phyloP scores from a whole-genome alignment of 2,888 invertebrate genomes.

The Amphipyra berbera region DNA sequence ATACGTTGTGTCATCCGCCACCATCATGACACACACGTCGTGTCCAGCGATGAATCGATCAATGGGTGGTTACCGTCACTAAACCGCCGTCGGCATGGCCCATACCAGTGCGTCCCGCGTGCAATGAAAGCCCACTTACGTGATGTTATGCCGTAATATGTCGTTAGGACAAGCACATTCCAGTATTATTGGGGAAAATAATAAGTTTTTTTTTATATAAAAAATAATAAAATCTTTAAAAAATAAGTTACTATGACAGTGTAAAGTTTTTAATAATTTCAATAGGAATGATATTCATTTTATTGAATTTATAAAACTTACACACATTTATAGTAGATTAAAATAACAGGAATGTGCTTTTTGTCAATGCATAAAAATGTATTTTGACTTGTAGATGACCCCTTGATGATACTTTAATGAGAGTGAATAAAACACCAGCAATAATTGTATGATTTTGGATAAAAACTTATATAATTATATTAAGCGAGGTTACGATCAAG shows the following conservation, averaged over 20 bases:
- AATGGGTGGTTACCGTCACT: conserved; percentile 73
- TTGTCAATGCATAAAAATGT: conserved; percentile 5
- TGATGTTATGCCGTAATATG: conserved; percentile 42
- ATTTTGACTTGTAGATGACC: conserved; percentile 14
- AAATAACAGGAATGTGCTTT: conserved; percentile 20
- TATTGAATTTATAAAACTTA: background rate
- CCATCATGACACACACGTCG: conserved; percentile 36
- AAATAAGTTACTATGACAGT: too few relatives aligned
- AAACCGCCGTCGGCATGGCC: conserved; percentile 71
- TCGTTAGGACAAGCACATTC: conserved; percentile 21
- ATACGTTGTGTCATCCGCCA: conserved; percentile 17
- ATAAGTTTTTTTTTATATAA: too few relatives aligned
- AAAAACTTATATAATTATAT: too few relatives aligned
- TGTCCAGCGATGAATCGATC: conserved; percentile 51
- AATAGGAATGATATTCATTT: background rate
- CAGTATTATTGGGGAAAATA: conserved; percentile 2
- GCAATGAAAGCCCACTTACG: conserved; percentile 75
- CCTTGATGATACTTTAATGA: background rate
- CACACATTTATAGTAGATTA: background rate
- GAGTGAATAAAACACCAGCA: background rate
- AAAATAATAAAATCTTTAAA: too few relatives aligned
- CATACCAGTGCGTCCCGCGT: conserved; percentile 71
- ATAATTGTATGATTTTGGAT: too few relatives aligned
- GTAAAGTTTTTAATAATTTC: background rate
- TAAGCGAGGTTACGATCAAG: too few relatives aligned